Evolutionary conservation across 2,888 invertebrate species (phyloP).

Genomic region (Caenorhabditis auriculariae): DNA sequence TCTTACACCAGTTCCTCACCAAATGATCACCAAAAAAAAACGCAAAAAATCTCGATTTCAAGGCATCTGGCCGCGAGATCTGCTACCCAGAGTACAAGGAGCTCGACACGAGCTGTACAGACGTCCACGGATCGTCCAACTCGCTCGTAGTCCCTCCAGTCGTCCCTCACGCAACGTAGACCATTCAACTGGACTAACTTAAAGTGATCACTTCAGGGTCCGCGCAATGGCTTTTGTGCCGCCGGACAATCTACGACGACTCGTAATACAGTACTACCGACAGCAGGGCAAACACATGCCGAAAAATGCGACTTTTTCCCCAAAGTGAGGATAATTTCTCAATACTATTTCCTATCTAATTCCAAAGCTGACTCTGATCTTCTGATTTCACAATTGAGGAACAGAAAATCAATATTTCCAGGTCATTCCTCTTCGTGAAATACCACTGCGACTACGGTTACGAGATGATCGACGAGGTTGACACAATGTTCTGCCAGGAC

Average conservation of each 20-base stretch:
- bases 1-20: background rate
- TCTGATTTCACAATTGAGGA: background rate
- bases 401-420: background rate
- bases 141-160: conserved; percentile 57
- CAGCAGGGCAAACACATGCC: conserved; percentile 55
- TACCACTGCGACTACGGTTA: conserved; percentile 62
- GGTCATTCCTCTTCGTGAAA: conserved; percentile 60
- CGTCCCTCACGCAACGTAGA: conserved; percentile 60
- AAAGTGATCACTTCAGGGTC: conserved; percentile 41
- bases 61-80: conserved; percentile 48
- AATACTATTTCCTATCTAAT: background rate
- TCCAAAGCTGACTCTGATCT: no score
- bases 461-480: conserved; percentile 60
- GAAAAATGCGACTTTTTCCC: conserved; percentile 43
- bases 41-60: background rate
- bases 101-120: conserved; percentile 61
- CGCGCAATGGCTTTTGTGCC: conserved; percentile 63
- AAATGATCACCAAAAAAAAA: background rate
- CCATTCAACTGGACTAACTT: background rate
- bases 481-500: conserved; percentile 60
- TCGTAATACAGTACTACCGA: conserved; percentile 61
- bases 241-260: conserved; percentile 58
- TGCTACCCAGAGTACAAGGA: conserved; percentile 60
- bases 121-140: conserved; percentile 39
- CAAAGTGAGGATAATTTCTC: conserved; percentile 6